These are phyloP conservation scores for Sterna hirundo DNA, from an alignment of 2,113 vertebrate species.

Conservation along the genomic window DNA sequence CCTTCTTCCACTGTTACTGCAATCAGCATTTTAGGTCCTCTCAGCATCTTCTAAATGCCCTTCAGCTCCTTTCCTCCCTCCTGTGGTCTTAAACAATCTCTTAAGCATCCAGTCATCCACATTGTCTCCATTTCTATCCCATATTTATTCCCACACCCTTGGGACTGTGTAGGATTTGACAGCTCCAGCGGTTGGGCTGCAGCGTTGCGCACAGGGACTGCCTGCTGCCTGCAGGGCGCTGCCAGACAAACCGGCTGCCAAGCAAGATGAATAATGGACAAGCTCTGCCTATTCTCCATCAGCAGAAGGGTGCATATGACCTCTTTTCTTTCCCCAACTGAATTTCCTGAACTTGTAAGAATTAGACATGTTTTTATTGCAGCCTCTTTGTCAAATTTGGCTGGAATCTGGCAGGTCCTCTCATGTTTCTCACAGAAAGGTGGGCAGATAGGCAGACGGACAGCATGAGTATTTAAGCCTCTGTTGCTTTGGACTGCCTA, in stretches of 20 bases:
- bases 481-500: not conserved
- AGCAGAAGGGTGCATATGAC: not conserved
- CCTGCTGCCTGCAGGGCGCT: not conserved
- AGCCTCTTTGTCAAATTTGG: not conserved
- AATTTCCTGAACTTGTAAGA: not conserved
- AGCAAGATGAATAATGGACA: not conserved
- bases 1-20: not conserved
- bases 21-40: not conserved
- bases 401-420: not conserved
- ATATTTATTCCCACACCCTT: not conserved
- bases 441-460: not conserved
- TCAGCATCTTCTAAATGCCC: not conserved
- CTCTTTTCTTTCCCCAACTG: not conserved
- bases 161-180: not conserved
- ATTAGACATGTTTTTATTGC: not conserved
- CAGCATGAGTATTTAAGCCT: not conserved
- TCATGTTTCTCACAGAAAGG: not conserved
- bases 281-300: not conserved
- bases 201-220: rapidly evolving
- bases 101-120: not conserved
- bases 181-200: not conserved
- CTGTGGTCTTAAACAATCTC: not conserved
- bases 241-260: not conserved
- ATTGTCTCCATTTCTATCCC: not conserved
- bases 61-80: not conserved